Base-by-base conservation (phyloP, 1,140 invertebrate species). In the Ruditapes philippinarum region DNA sequence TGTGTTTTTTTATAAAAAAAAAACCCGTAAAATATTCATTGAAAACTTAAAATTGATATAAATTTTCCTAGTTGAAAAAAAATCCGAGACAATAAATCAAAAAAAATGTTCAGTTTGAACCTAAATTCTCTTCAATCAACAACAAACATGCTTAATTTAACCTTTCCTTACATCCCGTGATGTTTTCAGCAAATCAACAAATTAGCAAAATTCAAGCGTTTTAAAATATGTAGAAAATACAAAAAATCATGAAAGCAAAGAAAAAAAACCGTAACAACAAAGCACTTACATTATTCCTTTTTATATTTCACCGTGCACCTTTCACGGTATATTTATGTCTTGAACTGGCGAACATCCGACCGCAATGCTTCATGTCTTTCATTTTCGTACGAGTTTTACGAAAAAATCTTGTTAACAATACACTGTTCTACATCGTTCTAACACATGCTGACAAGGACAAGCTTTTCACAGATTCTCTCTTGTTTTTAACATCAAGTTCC, bases 341-440 rank as follows among this genome's bases (percentile, higher is more conserved):
- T 4, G 7, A 28, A 28, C n/a, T 28, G 57, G 7, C 1, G 25
- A 62, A 62, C 57, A 62, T 28, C 25, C 57, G 57, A 62, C 57
- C 57, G 5, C 0, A 62, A 25, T 62, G 57, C 57, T 25, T n/a
- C 7, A 7, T 28, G 57, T 62, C 57, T 62, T 9, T 62, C 57
- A 28, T 62, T 62, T 62, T 62, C 42, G 51, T n/a, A 62, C 25
- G 57, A 62, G 57, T 62, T 62, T 62, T 28, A 28, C 57, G 57
- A 62, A 62, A 62, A 57, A 62, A 25, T 28, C 57, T 62, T 62
- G 57, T 62, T 62, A 62, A 62, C 57, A 62, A 62, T 28, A 28
- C 57, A 28, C 7, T 62, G 57, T 62, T 62, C 57, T n/a, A 28
- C 57, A 62, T 62, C 25, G 25, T n/a, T 62, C 28, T 62, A 62